Percentiles rank a stretch among this genome's conserved stretches.
Evolutionary conservation across 2,113 vertebrate genomes (phyloP).

Genomic region (Furnarius figulus): DNA sequence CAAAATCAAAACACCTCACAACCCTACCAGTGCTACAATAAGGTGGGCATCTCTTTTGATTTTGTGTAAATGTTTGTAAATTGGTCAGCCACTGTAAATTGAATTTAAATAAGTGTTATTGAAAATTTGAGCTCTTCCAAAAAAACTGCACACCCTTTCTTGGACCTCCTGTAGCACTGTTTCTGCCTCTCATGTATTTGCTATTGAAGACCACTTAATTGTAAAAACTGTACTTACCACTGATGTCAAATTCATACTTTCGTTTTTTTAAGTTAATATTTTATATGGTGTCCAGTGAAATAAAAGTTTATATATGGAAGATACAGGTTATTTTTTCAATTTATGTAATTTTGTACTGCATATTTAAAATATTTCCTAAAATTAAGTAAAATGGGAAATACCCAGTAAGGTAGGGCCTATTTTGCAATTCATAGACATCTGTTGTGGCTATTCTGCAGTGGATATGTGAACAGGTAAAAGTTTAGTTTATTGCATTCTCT

Average conservation of each 20-base stretch:
- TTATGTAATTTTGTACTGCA: neutral
- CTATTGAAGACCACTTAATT: conserved; percentile 52
- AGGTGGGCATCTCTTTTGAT: neutral
- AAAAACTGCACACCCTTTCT: conserved; percentile 10
- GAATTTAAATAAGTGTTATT: conserved; percentile 42
- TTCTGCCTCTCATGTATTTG: conserved; percentile 50
- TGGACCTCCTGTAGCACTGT: conserved; percentile 65
- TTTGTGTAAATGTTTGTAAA: conserved; percentile 70
- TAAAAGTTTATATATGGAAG: conserved; percentile 73
- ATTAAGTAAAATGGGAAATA: neutral
- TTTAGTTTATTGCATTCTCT: neutral
- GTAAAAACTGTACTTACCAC: conserved; percentile 41
- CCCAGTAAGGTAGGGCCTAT: neutral
- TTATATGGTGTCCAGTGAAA: conserved; percentile 71
- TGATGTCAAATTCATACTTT: conserved; percentile 52
- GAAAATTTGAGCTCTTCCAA: conserved; percentile 52
- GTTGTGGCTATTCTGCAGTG: rapidly evolving
- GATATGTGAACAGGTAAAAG: neutral
- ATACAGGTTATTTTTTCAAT: neutral
- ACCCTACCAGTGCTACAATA: neutral
- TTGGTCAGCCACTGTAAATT: conserved; percentile 48
- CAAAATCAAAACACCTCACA: neutral
- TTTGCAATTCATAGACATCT: neutral
- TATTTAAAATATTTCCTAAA: neutral
- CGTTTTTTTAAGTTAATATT: conserved; percentile 63